Base-by-base conservation (phyloP, 2,797 vertebrate species). In the Echeneis naucrates region DNA sequence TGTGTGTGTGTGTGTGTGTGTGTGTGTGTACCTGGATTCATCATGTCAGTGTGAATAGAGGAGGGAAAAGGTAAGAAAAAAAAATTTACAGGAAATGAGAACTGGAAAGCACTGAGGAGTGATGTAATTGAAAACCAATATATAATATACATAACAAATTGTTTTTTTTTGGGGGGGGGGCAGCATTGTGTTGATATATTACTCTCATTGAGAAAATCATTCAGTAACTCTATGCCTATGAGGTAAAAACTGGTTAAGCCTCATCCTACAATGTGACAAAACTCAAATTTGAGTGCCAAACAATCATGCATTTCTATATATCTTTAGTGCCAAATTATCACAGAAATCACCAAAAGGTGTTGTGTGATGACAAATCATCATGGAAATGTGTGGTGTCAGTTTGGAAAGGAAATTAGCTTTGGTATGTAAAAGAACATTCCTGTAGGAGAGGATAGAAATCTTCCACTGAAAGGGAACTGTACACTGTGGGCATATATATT, bases 21-120 rank as follows among this genome's bases (percentile, higher is more conserved):
- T 71, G 69, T 63, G 57, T 51, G 45, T 47, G 54, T 42, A 77
- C 70, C 73, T n/a, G 42, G 47, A 74, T 80, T 24, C 23, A 77
- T 72, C 32, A 64, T 64, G 54, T 70, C 65, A 32, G 30, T 12
- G 8, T 63, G 61, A 53, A 68, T 35, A 60, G 13, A 42, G 67
- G 32, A 47, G 57, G 51, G 50, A 64, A 52, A 70, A 30, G 30
- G 33, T 35, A 11, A 37, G 4, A 12, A 37, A 37, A 42, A 0
- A 5, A 30, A 23, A 27, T 8, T 45, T 14, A 1, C 4, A 58
- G 26, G 17, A 60, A 37, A 38, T 42, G 10, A 53, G 23, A 70
- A 62, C 27, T 24, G 23, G 1, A 33, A 66, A 59, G 19, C 4
- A 2, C 9, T 35, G 26, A 12, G 13, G 0, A 5, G 14, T 13